Conservation (phyloP, 35 echinoderm and acorn worm genomes). For the Eucidaris tribuloides region DNA sequence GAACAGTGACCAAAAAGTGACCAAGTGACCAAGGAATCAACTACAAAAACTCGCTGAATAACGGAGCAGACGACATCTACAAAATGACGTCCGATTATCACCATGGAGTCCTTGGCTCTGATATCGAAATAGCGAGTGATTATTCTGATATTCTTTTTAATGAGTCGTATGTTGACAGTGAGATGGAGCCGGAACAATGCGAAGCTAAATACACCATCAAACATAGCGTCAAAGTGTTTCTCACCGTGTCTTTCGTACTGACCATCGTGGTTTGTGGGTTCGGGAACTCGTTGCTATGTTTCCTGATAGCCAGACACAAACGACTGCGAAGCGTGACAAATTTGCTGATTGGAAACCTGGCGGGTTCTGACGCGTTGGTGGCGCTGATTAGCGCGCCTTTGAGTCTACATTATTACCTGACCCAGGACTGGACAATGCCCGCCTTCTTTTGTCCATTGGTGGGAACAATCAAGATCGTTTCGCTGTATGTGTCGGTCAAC, state of each 20-base stretch:
- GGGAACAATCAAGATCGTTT: slow-evolving; percentile 67
- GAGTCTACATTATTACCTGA: slow-evolving; percentile 55
- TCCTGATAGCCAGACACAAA: slow-evolving; percentile 70
- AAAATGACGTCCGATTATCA: too few relatives aligned
- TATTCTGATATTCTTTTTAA: too few relatives aligned
- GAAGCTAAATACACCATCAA: too few relatives aligned
- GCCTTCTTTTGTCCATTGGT: slow-evolving; percentile 61
- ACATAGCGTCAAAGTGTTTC: slow-evolving; percentile 56
- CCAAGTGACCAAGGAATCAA: too few relatives aligned
- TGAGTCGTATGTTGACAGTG: too few relatives aligned
- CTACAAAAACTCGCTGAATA: too few relatives aligned
- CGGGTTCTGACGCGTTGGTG: slow-evolving; percentile 75
- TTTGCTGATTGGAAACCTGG: slow-evolving; percentile 86
- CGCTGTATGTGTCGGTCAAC: slow-evolving; percentile 87
- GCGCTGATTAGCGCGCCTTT: slow-evolving; percentile 78
- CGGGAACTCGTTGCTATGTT: slow-evolving; percentile 70
- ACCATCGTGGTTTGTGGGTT: slow-evolving; percentile 77
- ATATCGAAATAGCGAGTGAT: too few relatives aligned
- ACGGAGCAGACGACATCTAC: too few relatives aligned
- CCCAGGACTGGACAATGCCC: slow-evolving; percentile 63
- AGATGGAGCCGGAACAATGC: too few relatives aligned
- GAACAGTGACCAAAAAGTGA: too few relatives aligned
- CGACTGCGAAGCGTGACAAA: slow-evolving; percentile 88
- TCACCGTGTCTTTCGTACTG: slow-evolving; percentile 63
- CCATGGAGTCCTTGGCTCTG: too few relatives aligned